Evolutionary conservation across 1,140 invertebrate species (phyloP).

Genomic region (Bombus impatiens): DNA sequence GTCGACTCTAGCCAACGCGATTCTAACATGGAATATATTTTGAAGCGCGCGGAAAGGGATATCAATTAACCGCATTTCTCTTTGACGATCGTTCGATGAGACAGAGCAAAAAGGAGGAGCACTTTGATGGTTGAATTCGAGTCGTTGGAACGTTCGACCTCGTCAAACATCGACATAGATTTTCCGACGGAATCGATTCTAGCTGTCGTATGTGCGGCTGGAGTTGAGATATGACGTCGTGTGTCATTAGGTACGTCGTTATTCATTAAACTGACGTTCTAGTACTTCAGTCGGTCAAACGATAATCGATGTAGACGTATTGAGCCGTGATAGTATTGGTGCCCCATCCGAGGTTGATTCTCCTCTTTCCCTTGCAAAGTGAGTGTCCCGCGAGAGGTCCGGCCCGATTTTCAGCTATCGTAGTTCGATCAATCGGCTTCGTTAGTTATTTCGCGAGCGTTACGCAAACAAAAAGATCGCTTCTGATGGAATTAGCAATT

Average conservation of each 20-base stretch:
- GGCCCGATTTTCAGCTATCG: background rate
- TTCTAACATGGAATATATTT: slow-evolving; percentile 1
- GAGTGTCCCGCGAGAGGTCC: slow-evolving; percentile 3
- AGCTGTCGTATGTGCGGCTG: slow-evolving; percentile 37
- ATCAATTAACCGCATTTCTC: slow-evolving; percentile 51
- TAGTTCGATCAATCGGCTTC: slow-evolving; percentile 9
- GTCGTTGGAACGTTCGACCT: slow-evolving; percentile 45
- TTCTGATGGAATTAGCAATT: background rate
- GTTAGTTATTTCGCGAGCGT: slow-evolving; percentile 4
- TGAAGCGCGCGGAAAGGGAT: background rate
- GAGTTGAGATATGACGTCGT: slow-evolving; percentile 66
- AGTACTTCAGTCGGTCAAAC: slow-evolving; percentile 68
- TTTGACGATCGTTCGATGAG: slow-evolving; percentile 33
- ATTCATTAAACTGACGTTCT: slow-evolving; percentile 74
- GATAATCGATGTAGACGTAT: slow-evolving; percentile 68
- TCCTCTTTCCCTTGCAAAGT: slow-evolving; percentile 9
- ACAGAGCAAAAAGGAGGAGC: slow-evolving; percentile 43
- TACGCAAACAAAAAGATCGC: background rate
- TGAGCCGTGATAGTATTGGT: background rate
- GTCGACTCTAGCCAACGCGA: background rate
- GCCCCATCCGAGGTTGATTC: background rate
- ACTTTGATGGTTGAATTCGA: slow-evolving; percentile 38
- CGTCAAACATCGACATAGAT: slow-evolving; percentile 61
- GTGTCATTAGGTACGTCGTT: slow-evolving; percentile 70
- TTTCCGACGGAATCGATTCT: slow-evolving; percentile 60